A percentile compares a stretch with the other conserved stretches of the same genome.
Conservation (phyloP, 2,797 vertebrate genomes). For the Tokudaia muenninki region DNA sequence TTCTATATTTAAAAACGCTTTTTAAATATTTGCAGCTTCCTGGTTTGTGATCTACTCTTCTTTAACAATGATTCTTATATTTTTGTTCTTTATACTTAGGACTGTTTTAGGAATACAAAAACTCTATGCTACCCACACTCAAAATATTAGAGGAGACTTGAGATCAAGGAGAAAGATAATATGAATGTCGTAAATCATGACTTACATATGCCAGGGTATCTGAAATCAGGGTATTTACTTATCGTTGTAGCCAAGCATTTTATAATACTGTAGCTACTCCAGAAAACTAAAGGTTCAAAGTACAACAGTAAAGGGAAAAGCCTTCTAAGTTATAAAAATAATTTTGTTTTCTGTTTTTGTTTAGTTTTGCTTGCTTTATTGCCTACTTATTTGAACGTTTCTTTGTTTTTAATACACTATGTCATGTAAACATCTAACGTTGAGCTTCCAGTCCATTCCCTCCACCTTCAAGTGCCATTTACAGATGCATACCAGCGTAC, state of each 20-base stretch:
- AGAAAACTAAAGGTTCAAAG: constrained; percentile 38
- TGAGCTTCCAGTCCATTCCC: background rate
- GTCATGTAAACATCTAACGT: background rate
- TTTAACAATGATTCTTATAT: constrained; percentile 1
- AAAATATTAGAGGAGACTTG: background rate
- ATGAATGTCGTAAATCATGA: constrained; percentile 7
- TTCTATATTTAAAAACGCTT: constrained; percentile 56
- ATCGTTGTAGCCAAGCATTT: background rate
- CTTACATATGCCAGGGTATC: background rate
- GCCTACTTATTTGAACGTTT: background rate
- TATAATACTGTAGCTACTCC: background rate
- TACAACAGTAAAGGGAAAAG: constrained; percentile 10
- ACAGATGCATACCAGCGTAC: background rate
- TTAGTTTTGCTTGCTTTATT: background rate
- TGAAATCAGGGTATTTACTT: constrained; percentile 22
- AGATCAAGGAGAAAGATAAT: constrained; percentile 33
- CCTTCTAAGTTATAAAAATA: background rate
- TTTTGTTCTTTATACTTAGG: background rate
- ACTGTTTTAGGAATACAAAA: background rate
- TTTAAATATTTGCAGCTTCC: background rate
- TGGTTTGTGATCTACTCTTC: background rate
- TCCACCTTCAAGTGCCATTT: background rate
- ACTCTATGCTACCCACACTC: background rate
- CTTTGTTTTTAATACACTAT: background rate
- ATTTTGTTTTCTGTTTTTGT: background rate